Evolutionary conservation across 2,797 vertebrate genomes (phyloP).

Genomic region (Enoplosus armatus): DNA sequence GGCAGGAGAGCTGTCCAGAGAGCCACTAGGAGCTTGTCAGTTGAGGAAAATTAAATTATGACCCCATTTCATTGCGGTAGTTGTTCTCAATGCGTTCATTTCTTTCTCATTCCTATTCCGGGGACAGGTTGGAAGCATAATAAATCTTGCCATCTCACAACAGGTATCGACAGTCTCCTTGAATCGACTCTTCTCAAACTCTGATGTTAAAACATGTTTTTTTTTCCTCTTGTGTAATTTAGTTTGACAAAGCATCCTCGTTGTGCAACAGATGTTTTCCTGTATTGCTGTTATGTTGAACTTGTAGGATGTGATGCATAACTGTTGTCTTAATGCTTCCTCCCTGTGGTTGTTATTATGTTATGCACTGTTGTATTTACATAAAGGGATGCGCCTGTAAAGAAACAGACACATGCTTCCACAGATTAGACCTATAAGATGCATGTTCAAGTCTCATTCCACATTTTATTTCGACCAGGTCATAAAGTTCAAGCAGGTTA

Average conservation of each 20-base stretch:
- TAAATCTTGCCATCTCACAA: neutral
- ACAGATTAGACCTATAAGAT: neutral
- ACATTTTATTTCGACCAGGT: neutral
- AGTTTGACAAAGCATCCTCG: neutral
- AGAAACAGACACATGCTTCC: neutral
- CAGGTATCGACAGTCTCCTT: neutral
- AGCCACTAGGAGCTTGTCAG: conserved; percentile 61
- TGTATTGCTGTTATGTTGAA: neutral
- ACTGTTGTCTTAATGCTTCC: neutral
- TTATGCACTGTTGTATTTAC: neutral
- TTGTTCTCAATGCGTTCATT: conserved; percentile 41
- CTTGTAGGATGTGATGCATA: conserved; percentile 18
- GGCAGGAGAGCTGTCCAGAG: conserved; percentile 31
- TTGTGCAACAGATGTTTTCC: neutral
- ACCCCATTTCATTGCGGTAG: conserved; percentile 59
- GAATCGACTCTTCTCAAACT: neutral
- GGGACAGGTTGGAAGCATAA: conserved; percentile 13
- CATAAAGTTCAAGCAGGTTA: neutral
- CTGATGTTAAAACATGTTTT: neutral
- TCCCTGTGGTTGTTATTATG: neutral
- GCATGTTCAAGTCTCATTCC: neutral
- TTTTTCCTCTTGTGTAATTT: conserved; percentile 4
- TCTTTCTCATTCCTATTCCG: conserved; percentile 14
- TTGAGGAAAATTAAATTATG: conserved; percentile 71
- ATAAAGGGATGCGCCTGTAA: neutral